A percentile compares a stretch with the other conserved stretches of the same genome.
Evolutionary conservation across 2,113 vertebrate species (phyloP).

Genomic region (Leuciscus idus): DNA sequence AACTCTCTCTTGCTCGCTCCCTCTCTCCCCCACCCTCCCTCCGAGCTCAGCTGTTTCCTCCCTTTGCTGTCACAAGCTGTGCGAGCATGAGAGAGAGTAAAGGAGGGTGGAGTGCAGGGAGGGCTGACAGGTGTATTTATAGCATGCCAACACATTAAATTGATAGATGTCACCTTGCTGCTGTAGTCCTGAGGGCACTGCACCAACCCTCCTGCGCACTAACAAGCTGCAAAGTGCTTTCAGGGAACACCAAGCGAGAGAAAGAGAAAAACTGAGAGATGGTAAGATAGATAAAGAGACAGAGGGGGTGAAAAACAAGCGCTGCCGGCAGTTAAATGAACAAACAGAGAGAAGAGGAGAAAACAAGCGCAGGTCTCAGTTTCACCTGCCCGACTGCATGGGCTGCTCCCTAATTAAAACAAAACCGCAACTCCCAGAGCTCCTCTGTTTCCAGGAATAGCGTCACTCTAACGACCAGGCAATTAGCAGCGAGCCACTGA

Average conservation of each 20-base stretch:
- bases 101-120: conserved; percentile 69
- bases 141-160: conserved; percentile 70
- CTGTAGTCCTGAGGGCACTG: conserved; percentile 66
- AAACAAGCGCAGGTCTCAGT: conserved; percentile 29
- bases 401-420: conserved; percentile 64
- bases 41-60: conserved; percentile 74
- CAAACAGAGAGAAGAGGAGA: conserved; percentile 39
- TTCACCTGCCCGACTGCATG: conserved; percentile 43
- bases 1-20: conserved; percentile 64
- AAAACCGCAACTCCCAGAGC: conserved; percentile 40
- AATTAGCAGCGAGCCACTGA: conserved; percentile 35
- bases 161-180: conserved; percentile 82
- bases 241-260: conserved; percentile 36
- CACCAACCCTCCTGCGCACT: conserved; percentile 69
- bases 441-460: conserved; percentile 41
- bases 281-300: conserved; percentile 38
- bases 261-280: conserved; percentile 36
- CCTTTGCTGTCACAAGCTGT: conserved; percentile 64
- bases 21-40: conserved; percentile 61
- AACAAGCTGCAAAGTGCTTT: conserved; percentile 76
- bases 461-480: conserved; percentile 51
- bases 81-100: conserved; percentile 37
- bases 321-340: conserved; percentile 38
- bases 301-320: conserved; percentile 15
- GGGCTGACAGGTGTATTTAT: conserved; percentile 75